Evolutionary conservation across 2,888 invertebrate species (phyloP).

Genomic region (Acanthosoma haemorrhoidale): DNA sequence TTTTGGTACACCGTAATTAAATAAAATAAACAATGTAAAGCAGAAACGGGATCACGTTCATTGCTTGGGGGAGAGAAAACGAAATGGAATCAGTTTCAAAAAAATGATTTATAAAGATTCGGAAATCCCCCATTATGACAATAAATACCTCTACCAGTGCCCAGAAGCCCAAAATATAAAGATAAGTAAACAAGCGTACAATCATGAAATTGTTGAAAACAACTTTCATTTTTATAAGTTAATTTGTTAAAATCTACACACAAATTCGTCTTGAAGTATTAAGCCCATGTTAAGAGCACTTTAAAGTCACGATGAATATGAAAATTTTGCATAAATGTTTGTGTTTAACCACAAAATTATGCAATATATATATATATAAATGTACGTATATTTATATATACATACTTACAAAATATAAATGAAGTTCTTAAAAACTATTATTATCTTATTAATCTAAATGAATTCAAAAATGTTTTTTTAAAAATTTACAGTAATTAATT

Average conservation of each 20-base stretch:
- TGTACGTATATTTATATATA: background rate
- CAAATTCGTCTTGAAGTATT: conserved; percentile 29
- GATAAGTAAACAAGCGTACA: background rate
- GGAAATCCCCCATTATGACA: no score
- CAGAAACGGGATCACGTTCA: no score
- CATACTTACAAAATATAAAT: conserved; percentile 16
- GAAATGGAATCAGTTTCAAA: no score
- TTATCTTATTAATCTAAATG: conserved; percentile 20
- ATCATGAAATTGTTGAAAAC: conserved; percentile 4
- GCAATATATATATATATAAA: background rate
- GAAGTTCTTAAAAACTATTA: conserved; percentile 23
- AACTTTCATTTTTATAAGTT: background rate
- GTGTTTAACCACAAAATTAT: conserved; percentile 4
- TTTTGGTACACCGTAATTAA: no score
- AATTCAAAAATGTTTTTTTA: conserved; percentile 17
- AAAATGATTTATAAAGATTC: no score
- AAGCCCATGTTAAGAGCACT: conserved; percentile 34
- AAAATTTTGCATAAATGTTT: conserved; percentile 1
- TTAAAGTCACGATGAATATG: conserved; percentile 29
- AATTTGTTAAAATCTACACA: conserved; percentile 22
- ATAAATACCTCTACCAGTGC: no score
- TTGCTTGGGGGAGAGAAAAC: no score
- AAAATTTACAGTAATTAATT: conserved; percentile 18
- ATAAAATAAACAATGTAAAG: no score
- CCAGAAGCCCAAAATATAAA: no score